Conservation (phyloP, 2,888 invertebrate species). For the Pachliopta kotzebuea region DNA sequence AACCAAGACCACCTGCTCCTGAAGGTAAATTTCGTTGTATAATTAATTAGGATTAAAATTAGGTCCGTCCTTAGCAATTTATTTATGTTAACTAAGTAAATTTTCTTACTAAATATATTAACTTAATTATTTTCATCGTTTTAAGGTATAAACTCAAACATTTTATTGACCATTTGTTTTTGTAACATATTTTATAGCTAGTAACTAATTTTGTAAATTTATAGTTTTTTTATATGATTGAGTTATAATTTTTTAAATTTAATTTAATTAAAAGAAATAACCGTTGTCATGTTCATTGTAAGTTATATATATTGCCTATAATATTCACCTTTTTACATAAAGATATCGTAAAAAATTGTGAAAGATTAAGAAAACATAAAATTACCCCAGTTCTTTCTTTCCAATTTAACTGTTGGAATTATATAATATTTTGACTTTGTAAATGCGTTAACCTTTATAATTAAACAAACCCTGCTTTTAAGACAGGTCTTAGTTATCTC, state of each 20-base stretch:
- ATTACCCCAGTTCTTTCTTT: too few relatives aligned
- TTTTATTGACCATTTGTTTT: background rate
- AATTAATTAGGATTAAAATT: conserved; percentile 30
- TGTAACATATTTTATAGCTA: too few relatives aligned
- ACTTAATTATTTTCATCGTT: background rate
- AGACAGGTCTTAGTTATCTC: conserved; percentile 46
- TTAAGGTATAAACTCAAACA: background rate
- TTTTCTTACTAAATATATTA: conserved; percentile 19
- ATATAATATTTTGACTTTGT: background rate
- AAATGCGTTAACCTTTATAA: background rate
- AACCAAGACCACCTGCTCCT: conserved; percentile 81
- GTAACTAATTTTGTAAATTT: too few relatives aligned
- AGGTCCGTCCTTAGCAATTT: conserved; percentile 16
- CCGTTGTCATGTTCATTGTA: too few relatives aligned
- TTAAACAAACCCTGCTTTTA: conserved; percentile 15
- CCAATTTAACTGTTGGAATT: too few relatives aligned
- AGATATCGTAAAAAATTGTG: too few relatives aligned
- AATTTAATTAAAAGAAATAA: too few relatives aligned
- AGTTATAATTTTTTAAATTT: too few relatives aligned
- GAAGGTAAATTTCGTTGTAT: conserved; percentile 74
- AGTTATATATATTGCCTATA: too few relatives aligned
- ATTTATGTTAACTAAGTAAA: conserved; percentile 21
- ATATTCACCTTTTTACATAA: too few relatives aligned
- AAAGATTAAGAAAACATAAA: too few relatives aligned
- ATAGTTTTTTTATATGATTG: too few relatives aligned